Conservation (phyloP, 2,797 vertebrate genomes). For the Sebastes dallii region DNA sequence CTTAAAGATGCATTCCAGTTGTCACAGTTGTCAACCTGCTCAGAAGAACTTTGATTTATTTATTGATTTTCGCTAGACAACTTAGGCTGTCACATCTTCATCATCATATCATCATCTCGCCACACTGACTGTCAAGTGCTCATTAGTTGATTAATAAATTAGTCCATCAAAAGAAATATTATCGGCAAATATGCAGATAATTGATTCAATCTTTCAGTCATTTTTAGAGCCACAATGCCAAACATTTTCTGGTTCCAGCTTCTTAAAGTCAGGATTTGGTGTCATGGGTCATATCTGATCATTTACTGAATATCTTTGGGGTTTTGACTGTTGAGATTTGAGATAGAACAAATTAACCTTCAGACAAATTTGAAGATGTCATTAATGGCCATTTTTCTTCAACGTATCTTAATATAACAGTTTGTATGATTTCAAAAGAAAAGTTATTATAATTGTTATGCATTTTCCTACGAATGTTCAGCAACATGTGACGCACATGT, state of each 20-base stretch:
- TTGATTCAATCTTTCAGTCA: not conserved
- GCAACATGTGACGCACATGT: too few relatives aligned
- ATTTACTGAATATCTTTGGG: too few relatives aligned
- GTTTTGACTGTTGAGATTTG: not conserved
- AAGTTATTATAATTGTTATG: too few relatives aligned
- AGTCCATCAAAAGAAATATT: not conserved
- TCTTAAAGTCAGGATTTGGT: not conserved
- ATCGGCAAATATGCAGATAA: not conserved
- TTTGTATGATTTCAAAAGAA: too few relatives aligned
- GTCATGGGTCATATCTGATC: not conserved
- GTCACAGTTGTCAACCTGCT: conserved; percentile 4
- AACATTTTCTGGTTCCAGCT: not conserved
- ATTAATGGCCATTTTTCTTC: not conserved
- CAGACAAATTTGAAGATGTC: not conserved
- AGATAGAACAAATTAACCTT: not conserved
- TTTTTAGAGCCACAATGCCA: not conserved
- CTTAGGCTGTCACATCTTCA: not conserved
- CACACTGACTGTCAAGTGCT: not conserved
- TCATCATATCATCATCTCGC: too few relatives aligned
- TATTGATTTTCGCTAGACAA: not conserved
- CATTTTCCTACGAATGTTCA: too few relatives aligned
- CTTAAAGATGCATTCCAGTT: conserved; percentile 3
- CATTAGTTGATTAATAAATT: not conserved
- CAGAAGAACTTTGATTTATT: not conserved
- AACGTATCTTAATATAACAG: too few relatives aligned